phyloP scores from a whole-genome alignment of 2,113 vertebrate genomes.

The Tragelaphus buxtoni region DNA sequence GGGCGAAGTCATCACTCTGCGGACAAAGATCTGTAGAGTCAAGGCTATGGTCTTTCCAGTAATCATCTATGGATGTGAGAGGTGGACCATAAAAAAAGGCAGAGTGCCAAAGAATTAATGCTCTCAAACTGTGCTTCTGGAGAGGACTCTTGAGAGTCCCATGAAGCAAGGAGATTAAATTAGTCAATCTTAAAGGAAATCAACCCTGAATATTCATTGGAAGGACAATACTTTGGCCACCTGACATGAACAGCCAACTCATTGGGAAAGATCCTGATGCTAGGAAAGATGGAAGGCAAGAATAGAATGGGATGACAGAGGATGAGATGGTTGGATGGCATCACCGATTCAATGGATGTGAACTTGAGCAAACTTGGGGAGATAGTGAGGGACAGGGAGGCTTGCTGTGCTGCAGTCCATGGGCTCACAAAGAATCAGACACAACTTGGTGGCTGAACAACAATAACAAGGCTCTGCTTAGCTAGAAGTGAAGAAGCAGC shows the following conservation, averaged over 20 bases:
- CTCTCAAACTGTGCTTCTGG: not conserved
- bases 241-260: not conserved
- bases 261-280: not conserved
- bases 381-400: not conserved
- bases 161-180: not conserved
- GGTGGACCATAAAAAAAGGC: not conserved
- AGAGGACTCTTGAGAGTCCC: not conserved
- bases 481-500: not conserved
- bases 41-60: not conserved
- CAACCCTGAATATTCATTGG: not conserved
- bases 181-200: not conserved
- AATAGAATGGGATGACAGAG: not conserved
- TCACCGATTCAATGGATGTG: rapidly evolving
- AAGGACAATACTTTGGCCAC: not conserved
- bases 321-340: not conserved
- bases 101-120: not conserved
- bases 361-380: no score
- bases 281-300: not conserved
- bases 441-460: not conserved
- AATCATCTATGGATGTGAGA: not conserved
- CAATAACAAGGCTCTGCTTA: not conserved
- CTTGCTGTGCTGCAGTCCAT: rapidly evolving
- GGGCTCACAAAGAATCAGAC: not conserved
- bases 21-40: not conserved
- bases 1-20: not conserved